Evolutionary conservation across 2,797 vertebrate species (phyloP).

Genomic region (Limosa lapponica): DNA sequence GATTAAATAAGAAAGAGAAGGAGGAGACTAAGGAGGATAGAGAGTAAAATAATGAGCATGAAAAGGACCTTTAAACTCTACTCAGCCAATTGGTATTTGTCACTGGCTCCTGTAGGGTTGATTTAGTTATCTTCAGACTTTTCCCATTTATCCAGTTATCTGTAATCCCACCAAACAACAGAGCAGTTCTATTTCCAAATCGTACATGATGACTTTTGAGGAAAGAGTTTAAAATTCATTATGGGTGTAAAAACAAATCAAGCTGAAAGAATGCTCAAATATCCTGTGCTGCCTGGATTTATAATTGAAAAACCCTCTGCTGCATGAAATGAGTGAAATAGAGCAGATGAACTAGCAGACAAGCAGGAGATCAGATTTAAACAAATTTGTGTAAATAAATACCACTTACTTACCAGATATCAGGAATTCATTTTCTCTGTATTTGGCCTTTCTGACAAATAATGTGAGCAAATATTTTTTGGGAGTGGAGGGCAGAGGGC

Average conservation of each 20-base stretch:
- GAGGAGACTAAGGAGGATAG: background rate
- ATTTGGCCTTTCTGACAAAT: slow-evolving; percentile 32
- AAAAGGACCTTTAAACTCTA: background rate
- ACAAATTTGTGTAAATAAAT: slow-evolving; percentile 65
- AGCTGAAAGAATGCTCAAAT: slow-evolving; percentile 58
- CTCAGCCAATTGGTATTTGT: background rate
- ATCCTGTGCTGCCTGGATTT: slow-evolving; percentile 32
- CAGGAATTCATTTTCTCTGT: slow-evolving; percentile 8
- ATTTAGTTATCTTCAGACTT: background rate
- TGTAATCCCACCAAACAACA: background rate
- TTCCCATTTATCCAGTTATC: background rate
- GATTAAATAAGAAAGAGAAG: background rate
- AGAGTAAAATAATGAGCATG: background rate
- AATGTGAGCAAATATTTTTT: slow-evolving; percentile 32
- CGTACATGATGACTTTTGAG: background rate
- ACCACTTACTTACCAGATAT: slow-evolving; percentile 31
- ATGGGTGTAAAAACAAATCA: slow-evolving; percentile 55
- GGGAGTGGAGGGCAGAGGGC: background rate
- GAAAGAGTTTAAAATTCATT: slow-evolving; percentile 65
- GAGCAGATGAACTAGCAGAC: slow-evolving; percentile 55
- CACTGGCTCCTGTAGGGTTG: background rate
- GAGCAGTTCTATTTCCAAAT: slow-evolving; percentile 19
- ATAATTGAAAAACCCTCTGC: slow-evolving; percentile 68
- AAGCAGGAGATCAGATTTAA: slow-evolving; percentile 53
- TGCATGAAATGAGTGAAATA: slow-evolving; percentile 68